phyloP scores from a whole-genome alignment of 2,113 vertebrate genomes.

The Chaenogobius annularis region DNA sequence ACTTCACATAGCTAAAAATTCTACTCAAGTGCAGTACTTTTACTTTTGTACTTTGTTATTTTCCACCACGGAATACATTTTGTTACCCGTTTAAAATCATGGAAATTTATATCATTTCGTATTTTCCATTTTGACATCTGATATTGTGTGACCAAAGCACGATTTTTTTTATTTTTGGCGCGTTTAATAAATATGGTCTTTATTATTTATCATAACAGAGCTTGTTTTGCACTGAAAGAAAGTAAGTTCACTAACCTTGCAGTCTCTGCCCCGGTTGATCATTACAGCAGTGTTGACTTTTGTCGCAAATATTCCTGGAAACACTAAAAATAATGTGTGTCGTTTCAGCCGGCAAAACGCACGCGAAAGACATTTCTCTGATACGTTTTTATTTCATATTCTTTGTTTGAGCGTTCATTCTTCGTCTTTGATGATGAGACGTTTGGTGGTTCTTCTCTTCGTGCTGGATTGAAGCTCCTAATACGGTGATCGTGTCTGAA shows the following conservation, averaged over 20 bases:
- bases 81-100: no score
- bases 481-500: constrained; percentile 20
- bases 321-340: background rate
- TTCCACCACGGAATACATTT: no score
- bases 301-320: constrained; percentile 10
- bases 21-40: no score
- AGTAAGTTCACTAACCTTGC: constrained; percentile 9
- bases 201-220: background rate
- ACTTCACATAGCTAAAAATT: no score
- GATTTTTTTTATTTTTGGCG: no score
- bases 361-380: no score
- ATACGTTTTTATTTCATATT: no score
- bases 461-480: constrained; percentile 10
- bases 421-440: background rate
- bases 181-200: no score
- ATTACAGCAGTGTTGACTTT: constrained; percentile 35
- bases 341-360: background rate
- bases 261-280: constrained; percentile 37
- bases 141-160: no score
- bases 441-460: background rate
- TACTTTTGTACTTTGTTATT: no score
- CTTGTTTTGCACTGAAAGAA: background rate
- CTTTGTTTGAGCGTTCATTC: background rate
- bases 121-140: no score
- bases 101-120: no score